These are phyloP conservation scores for Virgularia gustaviana DNA, from an alignment of 92 coral and sea anemone species.

Conservation along the genomic window DNA sequence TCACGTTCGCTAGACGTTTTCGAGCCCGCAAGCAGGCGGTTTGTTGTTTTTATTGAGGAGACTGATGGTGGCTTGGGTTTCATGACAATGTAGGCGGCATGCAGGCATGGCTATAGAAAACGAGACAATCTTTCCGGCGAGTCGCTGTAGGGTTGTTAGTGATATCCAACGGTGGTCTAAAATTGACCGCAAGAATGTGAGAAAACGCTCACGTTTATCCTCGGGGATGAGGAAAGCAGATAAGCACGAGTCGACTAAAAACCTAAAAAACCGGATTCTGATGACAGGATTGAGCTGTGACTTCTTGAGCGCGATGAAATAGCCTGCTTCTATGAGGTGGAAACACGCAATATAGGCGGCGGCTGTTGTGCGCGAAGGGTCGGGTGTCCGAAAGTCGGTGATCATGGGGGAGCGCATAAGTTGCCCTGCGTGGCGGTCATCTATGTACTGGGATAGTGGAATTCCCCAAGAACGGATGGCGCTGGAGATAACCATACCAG, in stretches of 20 bases:
- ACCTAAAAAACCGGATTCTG: slow-evolving; percentile 36
- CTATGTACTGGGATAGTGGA: slow-evolving; percentile 44
- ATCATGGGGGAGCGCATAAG: neutral
- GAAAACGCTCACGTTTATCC: slow-evolving; percentile 23
- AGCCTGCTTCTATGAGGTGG: slow-evolving; percentile 47
- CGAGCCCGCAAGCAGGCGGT: too few relatives aligned
- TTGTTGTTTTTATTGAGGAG: neutral
- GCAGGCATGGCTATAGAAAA: slow-evolving; percentile 52
- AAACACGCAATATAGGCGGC: slow-evolving; percentile 51
- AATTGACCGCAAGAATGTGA: neutral
- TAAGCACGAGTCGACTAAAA: slow-evolving; percentile 27
- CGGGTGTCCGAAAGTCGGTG: neutral
- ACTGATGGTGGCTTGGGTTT: neutral
- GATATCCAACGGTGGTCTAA: too few relatives aligned
- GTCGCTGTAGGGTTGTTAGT: too few relatives aligned
- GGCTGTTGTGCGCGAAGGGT: slow-evolving; percentile 12
- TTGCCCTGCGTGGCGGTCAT: slow-evolving; percentile 26
- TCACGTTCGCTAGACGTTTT: too few relatives aligned
- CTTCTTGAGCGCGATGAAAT: slow-evolving; percentile 31
- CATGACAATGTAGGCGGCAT: slow-evolving; percentile 36
- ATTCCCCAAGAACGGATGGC: slow-evolving; percentile 47
- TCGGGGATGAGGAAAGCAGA: slow-evolving; percentile 46
- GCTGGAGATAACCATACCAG: slow-evolving; percentile 31
- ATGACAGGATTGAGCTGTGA: slow-evolving; percentile 30
- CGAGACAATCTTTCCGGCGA: too few relatives aligned